Percentiles rank a stretch among this genome's conserved stretches.
Evolutionary conservation across 2,888 invertebrate species (phyloP).

Genomic region (Hylaea fasciaria): DNA sequence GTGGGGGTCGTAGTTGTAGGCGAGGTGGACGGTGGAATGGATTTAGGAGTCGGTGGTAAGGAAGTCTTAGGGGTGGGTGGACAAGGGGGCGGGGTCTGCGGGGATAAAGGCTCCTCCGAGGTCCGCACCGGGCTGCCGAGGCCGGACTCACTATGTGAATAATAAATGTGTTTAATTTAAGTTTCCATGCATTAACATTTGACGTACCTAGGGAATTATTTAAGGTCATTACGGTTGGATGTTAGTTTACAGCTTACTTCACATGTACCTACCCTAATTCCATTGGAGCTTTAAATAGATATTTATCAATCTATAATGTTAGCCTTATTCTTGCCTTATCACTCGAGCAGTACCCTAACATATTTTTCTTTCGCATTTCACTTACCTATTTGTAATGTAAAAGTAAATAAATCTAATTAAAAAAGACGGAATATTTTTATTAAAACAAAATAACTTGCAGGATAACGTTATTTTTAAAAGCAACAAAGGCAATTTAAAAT

Average conservation of each 20-base stretch:
- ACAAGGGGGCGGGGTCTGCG: slow-evolving; percentile 68
- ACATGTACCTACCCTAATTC: background rate
- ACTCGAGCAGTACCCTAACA: too few species aligned
- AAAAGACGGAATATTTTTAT: too few species aligned
- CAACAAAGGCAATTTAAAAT: slow-evolving; percentile 23
- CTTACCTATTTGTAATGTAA: too few species aligned
- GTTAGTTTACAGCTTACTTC: background rate
- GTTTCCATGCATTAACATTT: slow-evolving; percentile 22
- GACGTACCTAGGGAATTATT: slow-evolving; percentile 2
- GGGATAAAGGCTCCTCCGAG: slow-evolving; percentile 73
- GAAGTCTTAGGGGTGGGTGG: slow-evolving; percentile 38
- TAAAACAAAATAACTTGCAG: background rate
- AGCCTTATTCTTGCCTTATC: too few species aligned
- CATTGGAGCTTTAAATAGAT: too few species aligned
- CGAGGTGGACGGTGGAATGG: slow-evolving; percentile 45
- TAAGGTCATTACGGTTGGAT: background rate
- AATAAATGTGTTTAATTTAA: slow-evolving; percentile 22
- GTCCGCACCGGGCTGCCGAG: slow-evolving; percentile 75
- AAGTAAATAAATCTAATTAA: too few species aligned
- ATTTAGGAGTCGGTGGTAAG: slow-evolving; percentile 40
- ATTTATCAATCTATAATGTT: too few species aligned
- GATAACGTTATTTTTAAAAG: slow-evolving; percentile 13
- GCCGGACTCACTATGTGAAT: slow-evolving; percentile 72
- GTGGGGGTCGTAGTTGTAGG: slow-evolving; percentile 44
- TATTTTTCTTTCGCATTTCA: too few species aligned